A percentile compares a stretch with the other conserved stretches of the same genome.
Evolutionary conservation across 2,888 invertebrate genomes (phyloP).

Genomic region (Fragum whitleyi): DNA sequence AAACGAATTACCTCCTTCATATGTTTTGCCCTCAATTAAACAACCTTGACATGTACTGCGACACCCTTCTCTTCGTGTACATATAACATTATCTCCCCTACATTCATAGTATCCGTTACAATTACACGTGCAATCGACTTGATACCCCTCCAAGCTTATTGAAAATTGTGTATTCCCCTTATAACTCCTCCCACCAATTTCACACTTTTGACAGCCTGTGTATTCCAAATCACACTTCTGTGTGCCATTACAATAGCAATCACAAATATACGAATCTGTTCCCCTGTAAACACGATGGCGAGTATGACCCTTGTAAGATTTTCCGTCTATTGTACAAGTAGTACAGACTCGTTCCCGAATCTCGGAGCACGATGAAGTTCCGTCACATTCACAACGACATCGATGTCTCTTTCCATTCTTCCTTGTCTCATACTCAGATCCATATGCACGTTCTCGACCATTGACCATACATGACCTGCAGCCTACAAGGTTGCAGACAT

Average conservation of each 20-base stretch:
- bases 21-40: slow-evolving; percentile 65
- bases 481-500: slow-evolving; percentile 49
- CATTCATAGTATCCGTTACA: slow-evolving; percentile 63
- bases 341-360: slow-evolving; percentile 43
- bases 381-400: slow-evolving; percentile 78
- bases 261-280: slow-evolving; percentile 43
- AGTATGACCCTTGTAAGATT: slow-evolving; percentile 57
- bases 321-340: slow-evolving; percentile 57
- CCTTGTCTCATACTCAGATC: slow-evolving; percentile 41
- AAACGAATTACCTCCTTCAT: slow-evolving; percentile 51
- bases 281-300: slow-evolving; percentile 54
- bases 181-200: slow-evolving; percentile 42
- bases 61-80: slow-evolving; percentile 48
- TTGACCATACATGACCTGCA: slow-evolving; percentile 64
- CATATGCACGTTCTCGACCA: slow-evolving; percentile 42
- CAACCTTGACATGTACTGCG: slow-evolving; percentile 61
- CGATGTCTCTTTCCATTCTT: slow-evolving; percentile 28
- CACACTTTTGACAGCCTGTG: slow-evolving; percentile 46
- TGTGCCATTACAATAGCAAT: slow-evolving; percentile 52
- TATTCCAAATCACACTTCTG: slow-evolving; percentile 36
- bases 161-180: slow-evolving; percentile 63
- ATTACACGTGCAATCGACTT: slow-evolving; percentile 58
- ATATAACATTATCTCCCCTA: slow-evolving; percentile 31
- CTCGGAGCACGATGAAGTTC: slow-evolving; percentile 41
- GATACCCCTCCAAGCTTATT: slow-evolving; percentile 29